Base-by-base conservation (phyloP, 2,888 invertebrate genomes). In the Caenorhabditis sp. region DNA sequence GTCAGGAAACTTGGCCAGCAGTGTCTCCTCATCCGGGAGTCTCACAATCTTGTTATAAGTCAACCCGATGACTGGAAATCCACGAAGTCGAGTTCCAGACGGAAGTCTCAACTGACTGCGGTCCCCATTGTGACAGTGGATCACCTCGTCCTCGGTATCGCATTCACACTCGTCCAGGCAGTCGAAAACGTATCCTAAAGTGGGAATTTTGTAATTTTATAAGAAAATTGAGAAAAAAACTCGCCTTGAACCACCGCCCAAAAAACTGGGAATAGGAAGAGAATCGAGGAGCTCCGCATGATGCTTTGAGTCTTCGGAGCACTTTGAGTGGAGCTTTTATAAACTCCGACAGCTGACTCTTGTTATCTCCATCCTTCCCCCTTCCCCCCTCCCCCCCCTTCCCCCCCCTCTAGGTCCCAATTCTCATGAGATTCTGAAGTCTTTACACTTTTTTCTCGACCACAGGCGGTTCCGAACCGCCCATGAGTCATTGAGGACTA, bases 151-250 rank as follows among this genome's bases (percentile, higher is more conserved):
- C n/a, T 85, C 85, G 3, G 90, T 90, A 61, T 90, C 88, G 40
- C 90, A 90, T 32, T 87, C 87, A 64, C 90, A 90, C 1, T 79
- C 72, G 56, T 89, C 89, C n/a, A 90, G 77, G 71, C 90, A 90
- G 22, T 84, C 77, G 74, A 88, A 90, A 0, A 85, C 71, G 70
- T 89, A 89, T 11, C 64, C 88, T 87, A 68, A 61, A 86, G 68
- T 50, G 47, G 47, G 37, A 55, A 11, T 5, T 65, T 22, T 8
- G 3, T 22, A 13, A 26, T 15, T 56, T 37, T 35, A 6, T 60
- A 8, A 47, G 26, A 32, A n/a, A n/a, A 22, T 18, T 20, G 35
- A 53, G 15, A 53, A 51, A 35, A 28, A 22, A 69, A 32, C 44
- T 68, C 44, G 60, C 74, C 67, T 50, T 74, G 74, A 60, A 58